Conservation (phyloP, 2,797 vertebrate species). For the Tenualosa thibaudeaui region DNA sequence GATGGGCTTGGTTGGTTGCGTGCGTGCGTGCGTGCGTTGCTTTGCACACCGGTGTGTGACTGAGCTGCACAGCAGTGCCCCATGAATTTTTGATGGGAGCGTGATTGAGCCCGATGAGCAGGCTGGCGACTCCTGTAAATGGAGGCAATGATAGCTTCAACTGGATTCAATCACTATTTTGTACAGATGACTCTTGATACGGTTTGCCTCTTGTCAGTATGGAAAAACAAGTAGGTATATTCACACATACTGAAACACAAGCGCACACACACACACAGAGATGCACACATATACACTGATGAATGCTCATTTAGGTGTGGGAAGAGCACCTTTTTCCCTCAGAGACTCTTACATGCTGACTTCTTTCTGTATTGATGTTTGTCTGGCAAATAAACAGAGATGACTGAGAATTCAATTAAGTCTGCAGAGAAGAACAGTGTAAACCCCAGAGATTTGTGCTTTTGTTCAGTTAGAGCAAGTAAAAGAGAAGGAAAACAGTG, state of each 20-base stretch:
- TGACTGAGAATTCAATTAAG: constrained; percentile 22
- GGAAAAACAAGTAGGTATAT: not conserved
- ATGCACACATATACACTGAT: not conserved
- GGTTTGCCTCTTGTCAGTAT: not conserved
- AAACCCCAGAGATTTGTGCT: not conserved
- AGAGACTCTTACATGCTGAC: not conserved
- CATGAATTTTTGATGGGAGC: not conserved
- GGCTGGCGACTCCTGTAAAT: not conserved
- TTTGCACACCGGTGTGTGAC: not conserved
- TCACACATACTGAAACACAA: not conserved
- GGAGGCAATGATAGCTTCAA: not conserved
- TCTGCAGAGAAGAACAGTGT: not conserved
- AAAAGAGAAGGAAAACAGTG: not conserved
- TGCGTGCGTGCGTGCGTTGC: not conserved
- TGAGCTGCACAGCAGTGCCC: not conserved
- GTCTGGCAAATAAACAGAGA: constrained; percentile 8
- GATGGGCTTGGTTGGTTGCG: not conserved
- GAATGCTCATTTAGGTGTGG: not conserved
- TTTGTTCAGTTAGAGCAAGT: not conserved
- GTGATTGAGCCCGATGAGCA: not conserved
- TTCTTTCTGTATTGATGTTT: constrained; percentile 11
- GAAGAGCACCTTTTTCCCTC: not conserved
- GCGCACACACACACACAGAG: not conserved
- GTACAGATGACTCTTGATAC: not conserved
- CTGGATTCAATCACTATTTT: not conserved